Conservation (phyloP, 2,797 vertebrate species). For the Myotis daubentonii region DNA sequence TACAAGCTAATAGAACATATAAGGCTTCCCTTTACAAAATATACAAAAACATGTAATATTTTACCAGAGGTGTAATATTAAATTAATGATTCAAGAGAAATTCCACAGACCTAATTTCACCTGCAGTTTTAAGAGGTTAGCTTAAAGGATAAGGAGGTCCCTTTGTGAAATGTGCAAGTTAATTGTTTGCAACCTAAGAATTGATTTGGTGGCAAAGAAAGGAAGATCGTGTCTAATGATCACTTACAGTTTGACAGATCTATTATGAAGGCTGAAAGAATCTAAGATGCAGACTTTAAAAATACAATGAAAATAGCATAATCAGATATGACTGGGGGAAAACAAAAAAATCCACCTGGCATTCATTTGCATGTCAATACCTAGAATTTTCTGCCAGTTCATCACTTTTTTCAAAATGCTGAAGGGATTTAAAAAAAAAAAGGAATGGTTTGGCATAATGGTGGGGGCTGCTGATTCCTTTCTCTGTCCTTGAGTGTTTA, state of each 20-base stretch:
- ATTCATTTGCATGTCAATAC: constrained; percentile 44
- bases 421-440: constrained; percentile 1
- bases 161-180: not conserved
- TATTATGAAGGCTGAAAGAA: not conserved
- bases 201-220: not conserved
- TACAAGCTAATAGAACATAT: not conserved
- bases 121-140: not conserved
- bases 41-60: not conserved
- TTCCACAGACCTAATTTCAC: not conserved
- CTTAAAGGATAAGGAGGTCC: not conserved
- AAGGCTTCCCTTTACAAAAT: not conserved
- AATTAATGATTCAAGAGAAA: not conserved
- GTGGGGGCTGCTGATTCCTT: constrained; percentile 51
- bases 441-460: constrained; percentile 54
- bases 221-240: not conserved
- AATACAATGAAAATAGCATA: not conserved
- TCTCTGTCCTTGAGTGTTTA: constrained; percentile 77
- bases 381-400: constrained; percentile 49
- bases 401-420: constrained; percentile 39
- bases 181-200: not conserved
- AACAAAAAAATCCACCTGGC: not conserved
- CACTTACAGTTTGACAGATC: not conserved
- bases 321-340: not conserved
- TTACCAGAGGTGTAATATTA: not conserved
- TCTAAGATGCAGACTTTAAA: constrained; percentile 13